phyloP scores from a whole-genome alignment of 2,797 vertebrate species.

The Smutsia gigantea region DNA sequence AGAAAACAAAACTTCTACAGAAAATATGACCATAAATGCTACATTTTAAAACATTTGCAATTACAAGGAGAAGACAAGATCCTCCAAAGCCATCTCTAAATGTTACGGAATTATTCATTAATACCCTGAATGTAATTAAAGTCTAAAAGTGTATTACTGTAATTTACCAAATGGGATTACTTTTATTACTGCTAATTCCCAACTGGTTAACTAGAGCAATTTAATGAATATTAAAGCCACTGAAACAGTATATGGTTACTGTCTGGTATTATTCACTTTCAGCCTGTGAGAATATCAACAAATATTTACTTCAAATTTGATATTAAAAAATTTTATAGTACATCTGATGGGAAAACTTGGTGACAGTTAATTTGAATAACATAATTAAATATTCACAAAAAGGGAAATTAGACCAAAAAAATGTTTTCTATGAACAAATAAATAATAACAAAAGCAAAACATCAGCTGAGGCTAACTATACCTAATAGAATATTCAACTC shows the following conservation, averaged over 20 bases:
- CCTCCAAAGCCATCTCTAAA: slow-evolving; percentile 31
- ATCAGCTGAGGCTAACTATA: background rate
- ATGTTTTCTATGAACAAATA: background rate
- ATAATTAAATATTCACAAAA: background rate
- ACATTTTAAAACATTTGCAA: slow-evolving; percentile 59
- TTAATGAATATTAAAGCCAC: slow-evolving; percentile 68
- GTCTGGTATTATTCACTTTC: background rate
- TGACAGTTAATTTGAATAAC: background rate
- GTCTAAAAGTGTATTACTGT: background rate
- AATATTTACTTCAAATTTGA: slow-evolving; percentile 28
- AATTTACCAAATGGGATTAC: slow-evolving; percentile 63
- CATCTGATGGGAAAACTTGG: background rate
- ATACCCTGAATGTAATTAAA: slow-evolving; percentile 61
- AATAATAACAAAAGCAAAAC: slow-evolving; percentile 34
- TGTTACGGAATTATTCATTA: slow-evolving; percentile 24
- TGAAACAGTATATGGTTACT: slow-evolving; percentile 67
- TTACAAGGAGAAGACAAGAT: slow-evolving; percentile 47
- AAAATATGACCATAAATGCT: slow-evolving; percentile 38
- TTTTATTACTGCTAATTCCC: slow-evolving; percentile 49
- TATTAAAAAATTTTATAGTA: background rate
- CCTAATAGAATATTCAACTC: background rate
- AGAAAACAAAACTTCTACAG: slow-evolving; percentile 59
- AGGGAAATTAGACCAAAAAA: background rate
- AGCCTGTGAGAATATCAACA: slow-evolving; percentile 22
- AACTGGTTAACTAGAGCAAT: slow-evolving; percentile 58